Base-by-base conservation (phyloP, 2,113 vertebrate species). In the Oreochromis spilurus region DNA sequence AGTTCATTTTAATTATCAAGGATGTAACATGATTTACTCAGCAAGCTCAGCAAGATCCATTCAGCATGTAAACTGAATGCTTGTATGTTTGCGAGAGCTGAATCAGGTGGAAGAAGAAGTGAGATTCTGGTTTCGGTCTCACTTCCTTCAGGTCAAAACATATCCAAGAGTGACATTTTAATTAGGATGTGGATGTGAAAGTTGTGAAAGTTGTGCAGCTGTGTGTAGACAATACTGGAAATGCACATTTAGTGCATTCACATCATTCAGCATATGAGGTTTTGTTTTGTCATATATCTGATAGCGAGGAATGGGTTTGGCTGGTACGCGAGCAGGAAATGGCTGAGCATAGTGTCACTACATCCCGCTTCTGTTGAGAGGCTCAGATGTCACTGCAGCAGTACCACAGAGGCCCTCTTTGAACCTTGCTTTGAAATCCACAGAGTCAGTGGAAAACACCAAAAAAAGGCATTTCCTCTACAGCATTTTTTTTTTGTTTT, bases 141-240 rank as follows among this genome's bases (percentile, higher is more conserved):
- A 77, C 72, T 89, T 91, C 54, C 70, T 34, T 10, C 40, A 82
- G 87, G 84, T 94, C 86, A 82, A 87, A 88, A 52, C 5, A 2
- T 80, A 38, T 89, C 65, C 70, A 40, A 89, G 88, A 83, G 70
- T 88, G 91, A 91, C 62, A 40, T 82, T 91, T 94, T 93, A 89
- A 94, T 94, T 91, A 91, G 57, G 21, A 60, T 87, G 83, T 87
- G 83, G 40, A 82, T 88, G 85, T 84, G 84, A 84, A 87, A 82
- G 40, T 84, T 88, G 82, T 84, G 83, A 86, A 87, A 79, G 48
- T 84, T 60, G 24, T 82, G 79, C 79, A 79, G 40, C 72, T 79
- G 81, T 54, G 75, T 21, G 48, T 53, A 79, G 60, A 84, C 36
- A 86, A 52, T 26, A 5, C 6, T 14, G 60, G 48, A 87, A 86